Base-by-base conservation (phyloP, 2,113 vertebrate species). In the Platichthys flesus region DNA sequence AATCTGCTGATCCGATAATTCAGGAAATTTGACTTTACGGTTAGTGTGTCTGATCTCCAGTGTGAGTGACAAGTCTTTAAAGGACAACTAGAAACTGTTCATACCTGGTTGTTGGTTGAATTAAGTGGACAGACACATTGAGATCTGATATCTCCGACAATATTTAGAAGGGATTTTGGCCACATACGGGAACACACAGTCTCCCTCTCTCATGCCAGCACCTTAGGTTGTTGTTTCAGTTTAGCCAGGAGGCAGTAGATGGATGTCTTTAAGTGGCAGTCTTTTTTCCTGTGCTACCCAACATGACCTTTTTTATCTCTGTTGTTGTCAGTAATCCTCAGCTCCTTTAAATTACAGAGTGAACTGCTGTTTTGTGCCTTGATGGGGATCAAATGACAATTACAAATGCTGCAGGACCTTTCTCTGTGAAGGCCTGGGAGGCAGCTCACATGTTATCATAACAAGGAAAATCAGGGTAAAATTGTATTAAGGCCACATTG, bases 331-430 rank as follows among this genome's bases (percentile, higher is more conserved):
- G 59, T 77, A 81, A 81, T 74, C 56, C 28, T 2, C 21, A 42
- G 71, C 74, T 71, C 66, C 82, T 90, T 70, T 76, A 49, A 85
- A 72, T 76, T 55, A 82, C 60, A 66, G 3, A 78, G n/a, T 76
- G 60, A 55, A 18, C 26, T 5, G 31, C 51, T 10, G 63, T 26
- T 68, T 12, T 23, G 23, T 57, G 21, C 69, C 42, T 20, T 67
- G n/a, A 74, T 74, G 54, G 47, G 60, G 28, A 78, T 88, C 47
- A 65, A 78, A 80, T 83, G 20, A 76, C 76, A 67, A 26, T 16
- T 56, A 45, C 14, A 71, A 35, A 62, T 77, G 56, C 49, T 20
- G 54, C 21, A 74, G 60, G 31, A 47, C 26, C 16, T 37, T 1
- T 67, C 12, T 49, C 37, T 37, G n/a, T 24, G 26, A 21, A 60